Evolutionary conservation across 2,797 vertebrate genomes (phyloP).

Genomic region (Pseudochirops corinnae): DNA sequence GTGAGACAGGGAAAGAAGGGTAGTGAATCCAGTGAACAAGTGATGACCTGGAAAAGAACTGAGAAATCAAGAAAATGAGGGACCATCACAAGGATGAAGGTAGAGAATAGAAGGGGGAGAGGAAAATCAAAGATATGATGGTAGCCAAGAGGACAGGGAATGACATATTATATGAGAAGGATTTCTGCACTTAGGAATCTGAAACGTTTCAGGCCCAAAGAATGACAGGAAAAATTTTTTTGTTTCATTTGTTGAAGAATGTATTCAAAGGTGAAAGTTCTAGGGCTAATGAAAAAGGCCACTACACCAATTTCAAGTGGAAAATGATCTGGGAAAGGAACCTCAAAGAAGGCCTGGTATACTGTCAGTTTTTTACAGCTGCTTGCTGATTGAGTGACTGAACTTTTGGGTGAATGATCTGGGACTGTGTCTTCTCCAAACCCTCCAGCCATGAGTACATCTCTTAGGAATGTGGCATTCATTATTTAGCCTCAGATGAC

Average conservation of each 20-base stretch:
- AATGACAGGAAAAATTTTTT: neutral
- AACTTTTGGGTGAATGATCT: neutral
- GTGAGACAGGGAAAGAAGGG: neutral
- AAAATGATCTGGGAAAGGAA: neutral
- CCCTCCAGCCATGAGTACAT: neutral
- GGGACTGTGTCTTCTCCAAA: neutral
- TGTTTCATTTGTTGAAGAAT: neutral
- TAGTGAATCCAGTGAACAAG: neutral
- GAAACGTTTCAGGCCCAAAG: neutral
- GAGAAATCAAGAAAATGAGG: neutral
- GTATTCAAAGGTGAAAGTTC: neutral
- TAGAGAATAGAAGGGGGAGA: neutral
- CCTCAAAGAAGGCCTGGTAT: too few relatives aligned
- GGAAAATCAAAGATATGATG: neutral
- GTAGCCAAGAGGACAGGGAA: neutral
- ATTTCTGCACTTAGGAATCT: neutral
- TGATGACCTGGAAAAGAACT: neutral
- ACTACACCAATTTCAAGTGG: neutral
- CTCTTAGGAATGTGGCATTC: neutral
- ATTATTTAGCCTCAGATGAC: neutral
- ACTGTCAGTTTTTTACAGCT: rapidly evolving
- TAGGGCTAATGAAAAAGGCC: neutral
- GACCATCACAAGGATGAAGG: neutral
- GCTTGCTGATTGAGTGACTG: neutral
- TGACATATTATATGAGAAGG: neutral